Percentiles rank a stretch among this genome's conserved stretches.
Evolutionary conservation across 2,113 vertebrate species (phyloP).

Genomic region (Cisticola juncidis): DNA sequence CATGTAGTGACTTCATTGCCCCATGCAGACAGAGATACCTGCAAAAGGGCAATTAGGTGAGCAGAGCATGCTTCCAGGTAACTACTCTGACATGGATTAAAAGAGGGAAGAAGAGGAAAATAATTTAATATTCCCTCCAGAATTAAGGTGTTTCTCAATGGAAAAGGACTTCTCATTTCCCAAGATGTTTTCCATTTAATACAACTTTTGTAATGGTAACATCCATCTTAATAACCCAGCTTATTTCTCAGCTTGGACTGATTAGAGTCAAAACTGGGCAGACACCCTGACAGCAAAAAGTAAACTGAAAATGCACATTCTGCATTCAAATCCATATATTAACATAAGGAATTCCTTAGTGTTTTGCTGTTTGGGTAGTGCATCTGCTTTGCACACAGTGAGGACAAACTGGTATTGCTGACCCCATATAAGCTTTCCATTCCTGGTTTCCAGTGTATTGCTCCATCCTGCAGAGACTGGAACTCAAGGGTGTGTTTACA

Average conservation of each 20-base stretch:
- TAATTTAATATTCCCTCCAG: neutral
- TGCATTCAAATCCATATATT: neutral
- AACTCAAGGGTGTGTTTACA: neutral
- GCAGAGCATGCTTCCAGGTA: neutral
- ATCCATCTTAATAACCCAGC: neutral
- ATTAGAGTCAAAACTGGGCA: neutral
- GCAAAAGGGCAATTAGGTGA: neutral
- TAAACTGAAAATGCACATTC: neutral
- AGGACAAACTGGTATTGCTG: neutral
- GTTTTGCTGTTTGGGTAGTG: neutral
- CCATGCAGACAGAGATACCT: neutral
- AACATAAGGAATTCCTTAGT: neutral
- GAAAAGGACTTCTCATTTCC: neutral
- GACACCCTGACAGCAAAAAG: neutral
- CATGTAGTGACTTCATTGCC: neutral
- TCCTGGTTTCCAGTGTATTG: neutral
- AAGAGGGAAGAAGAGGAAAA: neutral
- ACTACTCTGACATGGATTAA: neutral
- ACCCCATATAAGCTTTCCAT: accelerated
- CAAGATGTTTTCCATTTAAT: neutral
- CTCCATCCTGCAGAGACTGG: neutral
- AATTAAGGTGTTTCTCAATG: neutral
- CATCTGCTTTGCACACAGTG: neutral
- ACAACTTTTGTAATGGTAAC: neutral
- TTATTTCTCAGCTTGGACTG: neutral